Base-by-base conservation (phyloP, 2,113 vertebrate genomes). In the Emydocephalus ijimae region DNA sequence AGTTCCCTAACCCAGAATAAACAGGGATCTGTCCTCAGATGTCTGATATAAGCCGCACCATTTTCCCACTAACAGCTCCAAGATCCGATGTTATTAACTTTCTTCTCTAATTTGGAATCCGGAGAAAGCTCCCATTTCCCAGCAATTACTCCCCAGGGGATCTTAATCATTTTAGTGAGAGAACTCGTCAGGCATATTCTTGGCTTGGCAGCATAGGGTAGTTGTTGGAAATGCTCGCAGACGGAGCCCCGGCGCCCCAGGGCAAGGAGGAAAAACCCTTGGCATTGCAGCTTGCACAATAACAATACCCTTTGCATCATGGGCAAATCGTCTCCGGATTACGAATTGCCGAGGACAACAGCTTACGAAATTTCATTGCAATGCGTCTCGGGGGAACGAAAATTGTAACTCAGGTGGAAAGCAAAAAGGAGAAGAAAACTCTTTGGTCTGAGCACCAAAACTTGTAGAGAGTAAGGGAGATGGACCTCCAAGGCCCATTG, bases 121-220 rank as follows among this genome's bases (percentile, higher is more conserved):
- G 0, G 3, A 91, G 87, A 1, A 95, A 91, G 12, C 55, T 81
- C 91, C 23, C 0, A 0, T n/a, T 95, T 93, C 92, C 94, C 0
- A 0, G 20, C 48, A 55, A 24, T 69, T 0, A 0, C 3, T 43
- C 81, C 0, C 0, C 0, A 0, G 90, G 54, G 92, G 64, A 56
- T 48, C 57, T 61, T 92, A 61, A 92, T 55, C 3, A 34, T 34
- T n/a, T 3, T 29, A 15, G 52, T 5, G 56, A 56, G 87, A 0
- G 9, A 10, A 9, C 0, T 43, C 8, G 23, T 55, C 85, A 92
- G 24, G 48, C 12, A 54, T 21, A 43, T 54, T 61, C 87, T 85
- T 56, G 87, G 61, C 64, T 48, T 14, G n/a, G 85, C 39, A 15
- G 24, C 3, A 39, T 39, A 55, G 12, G 39, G 45, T 23, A 26